phyloP scores from a whole-genome alignment of 1,140 invertebrate genomes.

The Caenorhabditis inopinata region DNA sequence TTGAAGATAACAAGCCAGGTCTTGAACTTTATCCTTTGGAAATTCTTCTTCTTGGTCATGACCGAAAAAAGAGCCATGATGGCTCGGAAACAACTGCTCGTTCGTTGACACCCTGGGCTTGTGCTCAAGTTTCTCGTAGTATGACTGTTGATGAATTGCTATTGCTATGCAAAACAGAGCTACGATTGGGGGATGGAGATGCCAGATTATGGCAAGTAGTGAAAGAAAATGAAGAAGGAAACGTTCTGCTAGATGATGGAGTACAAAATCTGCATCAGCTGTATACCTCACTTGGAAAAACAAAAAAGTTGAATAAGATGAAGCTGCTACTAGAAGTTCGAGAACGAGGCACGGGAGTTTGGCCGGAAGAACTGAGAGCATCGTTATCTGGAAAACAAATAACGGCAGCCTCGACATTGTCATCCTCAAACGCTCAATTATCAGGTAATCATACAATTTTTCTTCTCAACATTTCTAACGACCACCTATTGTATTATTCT shows the following conservation, averaged over 20 bases:
- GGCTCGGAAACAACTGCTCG: not conserved
- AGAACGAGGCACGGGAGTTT: constrained; percentile 40
- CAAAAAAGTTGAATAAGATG: constrained; percentile 43
- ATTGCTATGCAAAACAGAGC: constrained; percentile 21
- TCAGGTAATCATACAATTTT: constrained; percentile 2
- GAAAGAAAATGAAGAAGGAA: constrained; percentile 28
- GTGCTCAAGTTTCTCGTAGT: constrained; percentile 42
- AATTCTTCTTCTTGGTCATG: constrained; percentile 41
- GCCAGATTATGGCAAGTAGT: constrained; percentile 20
- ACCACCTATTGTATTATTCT: not conserved
- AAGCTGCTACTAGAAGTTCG: constrained; percentile 39
- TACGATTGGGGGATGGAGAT: constrained; percentile 29
- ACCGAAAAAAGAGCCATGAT: constrained; percentile 35
- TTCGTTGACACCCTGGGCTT: constrained; percentile 31
- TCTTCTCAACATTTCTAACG: not conserved
- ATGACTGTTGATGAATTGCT: constrained; percentile 35
- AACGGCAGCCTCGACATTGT: not conserved
- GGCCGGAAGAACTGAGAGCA: constrained; percentile 40
- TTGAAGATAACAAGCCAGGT: constrained; percentile 30
- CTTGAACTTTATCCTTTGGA: constrained; percentile 39
- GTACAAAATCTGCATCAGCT: constrained; percentile 14
- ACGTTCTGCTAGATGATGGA: constrained; percentile 36
- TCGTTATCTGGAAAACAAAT: constrained; percentile 38
- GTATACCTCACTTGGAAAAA: constrained; percentile 7
- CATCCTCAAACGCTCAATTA: not conserved